Evolutionary conservation across 2,797 vertebrate species (phyloP).

Genomic region (Sebastes baramenuke): DNA sequence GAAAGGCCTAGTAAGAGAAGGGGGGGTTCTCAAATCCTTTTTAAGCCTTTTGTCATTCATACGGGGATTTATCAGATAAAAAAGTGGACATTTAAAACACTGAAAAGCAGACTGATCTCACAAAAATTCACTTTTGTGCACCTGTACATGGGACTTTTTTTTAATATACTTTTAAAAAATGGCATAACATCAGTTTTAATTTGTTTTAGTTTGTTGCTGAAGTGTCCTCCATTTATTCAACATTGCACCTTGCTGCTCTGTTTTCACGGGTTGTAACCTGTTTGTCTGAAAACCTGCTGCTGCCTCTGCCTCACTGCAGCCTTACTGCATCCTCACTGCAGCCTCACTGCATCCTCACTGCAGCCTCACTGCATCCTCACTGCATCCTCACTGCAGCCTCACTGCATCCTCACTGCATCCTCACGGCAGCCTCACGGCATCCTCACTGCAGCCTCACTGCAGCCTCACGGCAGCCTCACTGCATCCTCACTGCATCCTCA

Average conservation of each 20-base stretch:
- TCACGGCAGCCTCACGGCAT: too few relatives aligned
- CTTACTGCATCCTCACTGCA: too few relatives aligned
- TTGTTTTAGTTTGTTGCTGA: neutral
- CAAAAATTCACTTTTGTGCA: neutral
- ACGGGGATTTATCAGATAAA: constrained; percentile 78
- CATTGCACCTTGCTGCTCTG: neutral
- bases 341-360: too few relatives aligned
- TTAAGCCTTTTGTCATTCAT: constrained; percentile 84
- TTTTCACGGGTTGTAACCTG: neutral
- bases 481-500: fast-evolving
- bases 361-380: too few relatives aligned
- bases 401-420: too few relatives aligned
- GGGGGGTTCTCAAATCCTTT: constrained; percentile 82
- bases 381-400: too few relatives aligned
- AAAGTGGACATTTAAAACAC: neutral
- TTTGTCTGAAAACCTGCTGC: neutral
- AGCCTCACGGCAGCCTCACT: fast-evolving
- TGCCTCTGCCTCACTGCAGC: neutral
- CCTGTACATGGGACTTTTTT: neutral
- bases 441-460: too few relatives aligned
- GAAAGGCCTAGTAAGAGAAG: constrained; percentile 68
- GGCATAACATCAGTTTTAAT: neutral
- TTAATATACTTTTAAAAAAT: neutral
- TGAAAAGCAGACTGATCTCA: neutral
- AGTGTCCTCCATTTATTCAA: neutral